phyloP scores from a whole-genome alignment of 1,140 invertebrate species.

The Cherax quadricarinatus region DNA sequence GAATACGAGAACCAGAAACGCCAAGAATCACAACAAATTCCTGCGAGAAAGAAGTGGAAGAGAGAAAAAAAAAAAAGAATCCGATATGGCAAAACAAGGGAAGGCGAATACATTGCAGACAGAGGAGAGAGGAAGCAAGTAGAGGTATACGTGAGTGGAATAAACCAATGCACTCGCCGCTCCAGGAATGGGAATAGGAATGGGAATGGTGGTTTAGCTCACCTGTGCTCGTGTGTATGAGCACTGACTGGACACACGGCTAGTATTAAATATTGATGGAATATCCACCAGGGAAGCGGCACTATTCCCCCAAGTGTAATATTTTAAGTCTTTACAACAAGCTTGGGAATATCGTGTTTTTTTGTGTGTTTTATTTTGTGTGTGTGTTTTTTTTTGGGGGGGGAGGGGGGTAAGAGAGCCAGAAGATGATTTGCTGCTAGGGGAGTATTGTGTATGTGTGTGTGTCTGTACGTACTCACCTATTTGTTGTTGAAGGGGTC shows the following conservation, averaged over 20 bases:
- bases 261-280: background rate
- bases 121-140: background rate
- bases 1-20: no score
- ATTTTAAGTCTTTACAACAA: background rate
- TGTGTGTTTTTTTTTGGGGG: no score
- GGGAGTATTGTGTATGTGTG: no score
- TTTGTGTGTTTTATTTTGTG: no score
- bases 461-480: no score
- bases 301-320: no score
- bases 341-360: background rate
- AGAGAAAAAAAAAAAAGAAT: background rate
- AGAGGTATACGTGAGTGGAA: background rate
- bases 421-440: no score
- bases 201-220: background rate
- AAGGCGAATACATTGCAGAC: background rate
- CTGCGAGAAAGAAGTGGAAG: no score
- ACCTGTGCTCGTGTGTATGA: background rate
- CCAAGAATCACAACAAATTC: no score
- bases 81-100: background rate
- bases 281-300: background rate
- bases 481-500: no score
- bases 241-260: background rate
- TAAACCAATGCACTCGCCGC: constrained; percentile 1
- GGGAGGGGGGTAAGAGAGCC: no score
- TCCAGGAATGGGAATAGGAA: constrained; percentile 10